Percentiles rank a stretch among this genome's conserved stretches.
Conservation (phyloP, 2,888 invertebrate genomes). For the Volucella bombylans region DNA sequence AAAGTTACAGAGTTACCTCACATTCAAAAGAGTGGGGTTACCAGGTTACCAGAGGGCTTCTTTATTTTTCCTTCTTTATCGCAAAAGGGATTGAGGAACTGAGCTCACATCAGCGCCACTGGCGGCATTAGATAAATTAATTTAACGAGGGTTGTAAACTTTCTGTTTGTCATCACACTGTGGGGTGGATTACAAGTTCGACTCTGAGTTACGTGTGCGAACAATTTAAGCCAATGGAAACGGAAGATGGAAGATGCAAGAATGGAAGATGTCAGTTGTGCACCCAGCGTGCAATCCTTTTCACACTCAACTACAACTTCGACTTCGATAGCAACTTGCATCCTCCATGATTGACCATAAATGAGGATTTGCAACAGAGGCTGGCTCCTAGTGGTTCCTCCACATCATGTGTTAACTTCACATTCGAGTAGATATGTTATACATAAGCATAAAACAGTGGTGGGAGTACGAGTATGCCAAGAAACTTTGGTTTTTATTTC, state of each 20-base stretch:
- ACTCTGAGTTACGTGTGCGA: not conserved
- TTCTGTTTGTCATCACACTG: conserved; percentile 65
- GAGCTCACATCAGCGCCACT: conserved; percentile 31
- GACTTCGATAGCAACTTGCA: conserved; percentile 64
- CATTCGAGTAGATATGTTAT: not conserved
- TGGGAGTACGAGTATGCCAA: conserved; percentile 24
- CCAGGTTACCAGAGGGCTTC: conserved; percentile 61
- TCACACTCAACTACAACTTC: conserved; percentile 36
- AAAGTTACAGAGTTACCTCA: not conserved
- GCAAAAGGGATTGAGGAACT: conserved; percentile 41
- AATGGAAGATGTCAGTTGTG: conserved; percentile 14
- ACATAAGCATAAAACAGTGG: too few species aligned
- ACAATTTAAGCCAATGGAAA: too few species aligned
- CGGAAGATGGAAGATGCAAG: not conserved
- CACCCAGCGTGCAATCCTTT: conserved; percentile 51
- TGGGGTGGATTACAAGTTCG: not conserved
- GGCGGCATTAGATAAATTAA: conserved; percentile 72
- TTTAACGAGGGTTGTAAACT: conserved; percentile 72
- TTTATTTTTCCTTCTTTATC: conserved; percentile 25
- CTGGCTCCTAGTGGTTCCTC: conserved; percentile 8
- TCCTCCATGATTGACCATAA: conserved; percentile 52
- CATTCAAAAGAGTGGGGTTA: conserved; percentile 31
- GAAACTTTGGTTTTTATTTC: conserved; percentile 55
- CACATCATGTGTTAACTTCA: conserved; percentile 37
- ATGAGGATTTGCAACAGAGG: conserved; percentile 53